Conservation (phyloP, 2,888 invertebrate species). For the Hydrotaea diabolus region DNA sequence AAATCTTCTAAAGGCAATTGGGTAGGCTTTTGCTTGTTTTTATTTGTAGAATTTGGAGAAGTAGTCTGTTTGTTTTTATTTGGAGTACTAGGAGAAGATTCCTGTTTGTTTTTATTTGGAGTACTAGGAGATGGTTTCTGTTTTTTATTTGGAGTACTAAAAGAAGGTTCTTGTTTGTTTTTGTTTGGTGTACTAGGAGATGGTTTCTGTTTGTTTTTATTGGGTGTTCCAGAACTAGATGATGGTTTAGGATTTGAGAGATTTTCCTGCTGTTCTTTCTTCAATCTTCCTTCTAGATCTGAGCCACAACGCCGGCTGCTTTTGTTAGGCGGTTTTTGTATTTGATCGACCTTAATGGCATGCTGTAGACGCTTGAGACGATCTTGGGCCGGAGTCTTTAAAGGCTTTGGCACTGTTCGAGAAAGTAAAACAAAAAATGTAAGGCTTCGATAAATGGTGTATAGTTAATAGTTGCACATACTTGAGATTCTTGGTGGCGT, state of each 20-base stretch:
- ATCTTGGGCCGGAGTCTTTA: conserved; percentile 72
- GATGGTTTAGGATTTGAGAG: conserved; percentile 14
- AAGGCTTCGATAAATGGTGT: not conserved
- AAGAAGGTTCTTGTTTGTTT: conserved; percentile 42
- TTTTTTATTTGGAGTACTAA: conserved; percentile 22
- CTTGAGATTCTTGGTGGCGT: conserved; percentile 50
- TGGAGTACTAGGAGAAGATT: conserved; percentile 35
- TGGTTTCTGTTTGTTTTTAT: conserved; percentile 28
- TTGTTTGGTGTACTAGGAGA: not conserved
- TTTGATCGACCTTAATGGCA: conserved; percentile 66
- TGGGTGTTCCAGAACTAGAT: conserved; percentile 20
- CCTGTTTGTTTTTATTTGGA: conserved; percentile 28
- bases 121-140: conserved; percentile 4
- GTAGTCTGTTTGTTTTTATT: conserved; percentile 27
- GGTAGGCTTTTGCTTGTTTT: too few species aligned
- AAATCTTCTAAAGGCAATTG: too few species aligned
- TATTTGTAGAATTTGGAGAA: not conserved
- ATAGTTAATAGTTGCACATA: conserved; percentile 30
- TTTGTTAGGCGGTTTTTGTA: not conserved
- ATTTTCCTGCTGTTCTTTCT: conserved; percentile 50
- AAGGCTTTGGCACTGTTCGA: conserved; percentile 35
- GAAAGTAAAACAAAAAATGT: not conserved
- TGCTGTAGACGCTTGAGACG: conserved; percentile 75
- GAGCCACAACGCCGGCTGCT: not conserved
- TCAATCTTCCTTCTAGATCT: not conserved